Base-by-base conservation (phyloP, 2,113 vertebrate genomes). In the Syngnathus scovelli region DNA sequence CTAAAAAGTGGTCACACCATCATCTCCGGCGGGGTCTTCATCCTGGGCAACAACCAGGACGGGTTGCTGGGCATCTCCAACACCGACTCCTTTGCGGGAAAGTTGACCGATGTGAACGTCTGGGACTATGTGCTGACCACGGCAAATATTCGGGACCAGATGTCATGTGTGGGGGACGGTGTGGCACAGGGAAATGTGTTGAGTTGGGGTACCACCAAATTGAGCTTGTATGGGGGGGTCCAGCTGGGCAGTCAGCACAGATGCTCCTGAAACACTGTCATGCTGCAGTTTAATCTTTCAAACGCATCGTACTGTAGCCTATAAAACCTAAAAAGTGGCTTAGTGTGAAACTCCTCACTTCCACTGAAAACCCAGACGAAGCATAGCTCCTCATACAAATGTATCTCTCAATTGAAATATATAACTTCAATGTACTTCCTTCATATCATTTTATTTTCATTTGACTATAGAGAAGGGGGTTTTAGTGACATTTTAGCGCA, bases 21-120 rank as follows among this genome's bases (percentile, higher is more conserved):
- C 68, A 83, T 16, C 67, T 19, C 87, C 0, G 90, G 91, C 0
- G 93, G 93, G 0, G 72, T 67, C 0, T 74, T 93, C 15, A 65
- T 93, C 8, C 82, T 94, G 0, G 94, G 93, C 0, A 95, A 91
- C 63, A 88, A 90, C 63, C 92, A 91, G 75, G 89, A 93, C 11
- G 70, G 87, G 0, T 81, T 90, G 36, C 85, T 93, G 15, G 92
- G 93, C 15, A 85, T 92, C 0, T 89, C 89, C 2, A 89, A 92
- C 19, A 77, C 74, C 0, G 86, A 91, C 0, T 81, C 88, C 0
- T 94, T 95, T 33, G 78, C 80, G 0, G 93, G 93, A 0, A 81
- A 90, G 74, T 79, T 94, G 89, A 89, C 86, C 0, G 87, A 87
- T 0, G 69, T 94, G 68, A 89, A 91, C 44, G 65, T 93, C 56